A percentile compares a stretch with the other conserved stretches of the same genome.
phyloP scores from a whole-genome alignment of 35 echinoderm and acorn worm species.

The Heliocidaris erythrogramma region DNA sequence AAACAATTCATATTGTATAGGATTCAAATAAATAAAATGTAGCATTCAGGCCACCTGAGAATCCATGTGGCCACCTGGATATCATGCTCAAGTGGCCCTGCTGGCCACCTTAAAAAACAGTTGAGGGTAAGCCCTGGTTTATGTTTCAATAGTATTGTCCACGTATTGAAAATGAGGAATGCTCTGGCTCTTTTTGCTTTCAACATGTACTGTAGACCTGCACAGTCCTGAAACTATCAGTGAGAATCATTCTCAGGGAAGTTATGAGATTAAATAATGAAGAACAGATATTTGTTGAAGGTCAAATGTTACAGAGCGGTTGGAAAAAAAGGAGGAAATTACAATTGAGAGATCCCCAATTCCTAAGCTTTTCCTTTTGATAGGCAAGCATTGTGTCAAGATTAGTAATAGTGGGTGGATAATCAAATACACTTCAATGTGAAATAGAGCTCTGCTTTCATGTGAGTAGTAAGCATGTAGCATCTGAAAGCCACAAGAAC shows the following conservation, averaged over 20 bases:
- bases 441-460: neutral
- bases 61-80: too few relatives aligned
- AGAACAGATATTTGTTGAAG: neutral
- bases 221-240: neutral
- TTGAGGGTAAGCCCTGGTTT: too few relatives aligned
- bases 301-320: neutral
- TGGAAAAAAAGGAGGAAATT: neutral
- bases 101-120: too few relatives aligned
- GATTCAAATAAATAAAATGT: too few relatives aligned
- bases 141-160: neutral
- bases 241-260: neutral
- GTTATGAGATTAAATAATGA: neutral
- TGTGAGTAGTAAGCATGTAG: neutral
- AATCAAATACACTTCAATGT: neutral
- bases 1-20: too few relatives aligned
- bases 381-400: neutral
- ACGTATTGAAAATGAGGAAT: neutral
- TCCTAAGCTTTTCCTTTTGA: neutral
- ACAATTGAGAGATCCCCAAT: neutral
- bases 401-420: neutral
- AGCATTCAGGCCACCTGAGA: too few relatives aligned
- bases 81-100: too few relatives aligned
- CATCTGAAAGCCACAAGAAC: too few relatives aligned
- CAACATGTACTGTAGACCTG: neutral
- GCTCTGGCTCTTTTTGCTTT: neutral